Evolutionary conservation across 1,140 invertebrate genomes (phyloP).

Genomic region (Euura lappo): DNA sequence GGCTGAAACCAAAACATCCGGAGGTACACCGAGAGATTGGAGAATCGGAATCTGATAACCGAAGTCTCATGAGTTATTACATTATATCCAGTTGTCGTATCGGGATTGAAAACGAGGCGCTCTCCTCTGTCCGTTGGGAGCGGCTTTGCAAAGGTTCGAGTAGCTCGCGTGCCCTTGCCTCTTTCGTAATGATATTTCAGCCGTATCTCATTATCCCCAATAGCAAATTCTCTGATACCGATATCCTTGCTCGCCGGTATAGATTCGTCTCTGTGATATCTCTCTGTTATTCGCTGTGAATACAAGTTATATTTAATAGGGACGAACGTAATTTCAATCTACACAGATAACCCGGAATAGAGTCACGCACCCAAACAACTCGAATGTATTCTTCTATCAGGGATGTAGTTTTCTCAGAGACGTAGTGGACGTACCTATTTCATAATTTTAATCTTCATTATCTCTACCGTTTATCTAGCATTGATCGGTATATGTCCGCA

Average conservation of each 20-base stretch:
- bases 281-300: constrained; percentile 66
- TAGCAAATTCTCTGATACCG: constrained; percentile 68
- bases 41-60: background rate
- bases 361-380: background rate
- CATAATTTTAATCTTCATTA: no score
- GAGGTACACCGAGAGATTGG: background rate
- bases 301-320: background rate
- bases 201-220: constrained; percentile 67
- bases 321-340: no score
- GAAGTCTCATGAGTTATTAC: constrained; percentile 41
- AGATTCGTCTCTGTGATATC: constrained; percentile 64
- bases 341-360: background rate
- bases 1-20: constrained; percentile 48
- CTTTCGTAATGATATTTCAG: constrained; percentile 73
- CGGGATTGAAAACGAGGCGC: constrained; percentile 65
- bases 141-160: constrained; percentile 70
- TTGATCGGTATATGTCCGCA: no score
- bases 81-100: constrained; percentile 69
- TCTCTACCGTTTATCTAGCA: no score
- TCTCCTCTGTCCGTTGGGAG: constrained; percentile 69
- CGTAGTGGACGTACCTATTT: background rate
- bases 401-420: background rate
- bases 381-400: background rate
- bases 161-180: constrained; percentile 71
- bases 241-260: constrained; percentile 67